phyloP scores from a whole-genome alignment of 35 echinoderm and acorn worm genomes.

The Acanthaster planci region DNA sequence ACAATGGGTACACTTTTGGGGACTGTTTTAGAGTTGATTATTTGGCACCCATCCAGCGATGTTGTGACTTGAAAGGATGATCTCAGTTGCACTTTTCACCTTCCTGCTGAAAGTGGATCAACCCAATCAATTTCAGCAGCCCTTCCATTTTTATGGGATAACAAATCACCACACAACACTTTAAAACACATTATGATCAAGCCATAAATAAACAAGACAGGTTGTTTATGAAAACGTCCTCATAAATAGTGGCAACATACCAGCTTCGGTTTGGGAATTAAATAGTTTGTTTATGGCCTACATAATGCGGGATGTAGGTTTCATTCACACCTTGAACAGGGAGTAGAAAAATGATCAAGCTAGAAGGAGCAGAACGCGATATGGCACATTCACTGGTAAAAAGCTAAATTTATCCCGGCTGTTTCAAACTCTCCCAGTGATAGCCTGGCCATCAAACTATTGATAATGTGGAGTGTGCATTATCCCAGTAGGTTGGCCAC shows the following conservation, averaged over 20 bases:
- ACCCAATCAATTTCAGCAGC: neutral
- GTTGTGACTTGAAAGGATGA: neutral
- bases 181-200: slow-evolving; percentile 22
- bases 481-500: neutral
- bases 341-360: neutral
- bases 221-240: slow-evolving; percentile 19
- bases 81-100: neutral
- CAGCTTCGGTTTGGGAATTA: slow-evolving; percentile 21
- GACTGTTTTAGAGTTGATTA: too few relatives aligned
- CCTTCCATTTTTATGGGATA: slow-evolving; percentile 1
- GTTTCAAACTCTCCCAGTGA: slow-evolving; percentile 13
- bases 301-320: slow-evolving; percentile 2
- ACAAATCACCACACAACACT: slow-evolving; percentile 23
- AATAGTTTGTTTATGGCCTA: slow-evolving; percentile 28
- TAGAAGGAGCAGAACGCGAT: slow-evolving; percentile 7
- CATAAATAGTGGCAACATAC: slow-evolving; percentile 7
- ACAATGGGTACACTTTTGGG: too few relatives aligned
- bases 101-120: neutral
- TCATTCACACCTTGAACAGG: neutral
- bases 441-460: slow-evolving; percentile 1
- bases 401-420: slow-evolving; percentile 28
- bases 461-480: neutral
- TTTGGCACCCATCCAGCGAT: too few relatives aligned
- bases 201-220: slow-evolving; percentile 31
- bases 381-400: slow-evolving; percentile 12